phyloP scores from a whole-genome alignment of 2,113 vertebrate species.

The Rallus limicola region DNA sequence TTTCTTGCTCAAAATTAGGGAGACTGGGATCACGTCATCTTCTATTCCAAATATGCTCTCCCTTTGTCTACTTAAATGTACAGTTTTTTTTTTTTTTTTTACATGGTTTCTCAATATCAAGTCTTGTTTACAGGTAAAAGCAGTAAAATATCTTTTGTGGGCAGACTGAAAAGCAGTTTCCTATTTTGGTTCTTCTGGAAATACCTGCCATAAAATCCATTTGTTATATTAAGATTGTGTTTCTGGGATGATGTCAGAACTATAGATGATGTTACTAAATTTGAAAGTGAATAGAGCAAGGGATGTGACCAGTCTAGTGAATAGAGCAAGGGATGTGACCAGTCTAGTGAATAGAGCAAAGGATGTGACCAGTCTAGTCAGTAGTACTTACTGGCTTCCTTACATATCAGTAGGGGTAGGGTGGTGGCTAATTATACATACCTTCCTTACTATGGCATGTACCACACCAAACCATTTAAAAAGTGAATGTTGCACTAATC shows the following conservation, averaged over 20 bases:
- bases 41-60: neutral
- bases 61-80: neutral
- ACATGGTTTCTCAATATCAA: neutral
- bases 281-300: neutral
- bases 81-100: neutral
- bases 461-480: neutral
- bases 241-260: neutral
- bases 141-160: neutral
- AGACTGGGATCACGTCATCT: neutral
- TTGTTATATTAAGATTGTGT: neutral
- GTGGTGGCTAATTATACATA: neutral
- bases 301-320: neutral
- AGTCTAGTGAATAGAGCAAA: neutral
- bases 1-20: neutral
- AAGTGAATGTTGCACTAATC: neutral
- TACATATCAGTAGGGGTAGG: accelerated
- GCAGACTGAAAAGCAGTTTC: neutral
- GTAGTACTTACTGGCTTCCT: neutral
- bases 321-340: neutral
- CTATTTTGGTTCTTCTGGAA: neutral
- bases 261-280: neutral
- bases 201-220: neutral
- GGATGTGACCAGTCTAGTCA: neutral
- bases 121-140: neutral
- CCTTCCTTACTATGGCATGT: neutral